Evolutionary conservation across 2,113 vertebrate genomes (phyloP), one percentile per base, ranked within the genome.

Genomic region (Crypturellus undulatus): DNA sequence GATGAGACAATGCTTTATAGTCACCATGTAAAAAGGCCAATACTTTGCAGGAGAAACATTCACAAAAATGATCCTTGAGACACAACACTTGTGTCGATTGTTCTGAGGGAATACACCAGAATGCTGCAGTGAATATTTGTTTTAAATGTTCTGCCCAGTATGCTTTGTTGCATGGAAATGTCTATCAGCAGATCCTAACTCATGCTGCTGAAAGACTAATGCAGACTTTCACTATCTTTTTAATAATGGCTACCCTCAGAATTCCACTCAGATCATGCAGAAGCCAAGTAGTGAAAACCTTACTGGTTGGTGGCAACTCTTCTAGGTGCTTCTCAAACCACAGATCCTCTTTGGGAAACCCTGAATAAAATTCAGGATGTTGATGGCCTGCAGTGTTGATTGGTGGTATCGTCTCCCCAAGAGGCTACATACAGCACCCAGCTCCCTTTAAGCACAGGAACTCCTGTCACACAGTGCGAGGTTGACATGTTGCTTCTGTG

Each of bases 21-120:
- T 81, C 7, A 1, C 4, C 8, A 14, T 28, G 42, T 49, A 36
- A 5, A 3, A 13, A 56, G n/a, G 15, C 3, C 56, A n/a, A 79
- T 54, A 79, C 3, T 4, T 36, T 43, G 5, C 4, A 49, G 51
- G 5, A 79, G n/a, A 82, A 79, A 72, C 21, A 64, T 20, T 15
- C 0, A 0, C 12, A 24, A 85, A 26, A 10, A 10, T 0, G 0
- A 54, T 58, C 75, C 24, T 14, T 2, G 1, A 76, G 47, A 36
- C 10, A 51, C 4, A 47, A 65, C 0, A 0, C 19, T 4, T 17
- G 12, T 68, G 3, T 20, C 58, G 22, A 4, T 42, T 78, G 11
- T 49, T 90, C 42, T 69, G 59, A 51, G 15, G 34, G 15, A 64
- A 59, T 3, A 49, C 4, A 75, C 5, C 51, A 82, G 45, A 85